Percentiles rank a stretch among this genome's conserved stretches.
Conservation (phyloP, 2,888 invertebrate species). For the Pseudanteris insignis region DNA sequence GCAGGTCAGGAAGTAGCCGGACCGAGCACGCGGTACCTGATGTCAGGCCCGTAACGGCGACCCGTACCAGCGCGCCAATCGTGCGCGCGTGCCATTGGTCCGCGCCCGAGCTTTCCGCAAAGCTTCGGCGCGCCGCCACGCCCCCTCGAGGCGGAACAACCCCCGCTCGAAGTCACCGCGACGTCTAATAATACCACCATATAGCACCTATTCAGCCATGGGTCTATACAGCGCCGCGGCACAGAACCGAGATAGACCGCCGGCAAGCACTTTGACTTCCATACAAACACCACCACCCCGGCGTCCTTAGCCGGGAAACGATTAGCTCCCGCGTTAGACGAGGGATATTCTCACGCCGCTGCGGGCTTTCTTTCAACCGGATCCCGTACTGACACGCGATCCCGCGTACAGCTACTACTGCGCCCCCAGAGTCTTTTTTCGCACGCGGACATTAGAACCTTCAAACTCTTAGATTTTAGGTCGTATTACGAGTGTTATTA, state of each 20-base stretch:
- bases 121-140: slow-evolving; percentile 51
- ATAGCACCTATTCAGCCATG: slow-evolving; percentile 63
- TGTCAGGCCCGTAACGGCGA: slow-evolving; percentile 27
- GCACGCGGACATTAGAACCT: no score
- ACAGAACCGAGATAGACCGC: slow-evolving; percentile 52
- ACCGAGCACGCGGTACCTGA: slow-evolving; percentile 40
- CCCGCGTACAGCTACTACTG: slow-evolving; percentile 11
- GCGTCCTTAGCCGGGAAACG: slow-evolving; percentile 25
- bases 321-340: no score
- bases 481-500: no score
- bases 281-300: slow-evolving; percentile 24
- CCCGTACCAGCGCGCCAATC: no score
- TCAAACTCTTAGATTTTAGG: no score
- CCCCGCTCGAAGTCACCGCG: slow-evolving; percentile 49
- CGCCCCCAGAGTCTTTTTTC: no score
- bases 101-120: slow-evolving; percentile 49
- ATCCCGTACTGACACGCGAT: slow-evolving; percentile 14
- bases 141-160: slow-evolving; percentile 55
- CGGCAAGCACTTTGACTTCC: slow-evolving; percentile 42
- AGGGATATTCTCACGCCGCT: slow-evolving; percentile 10
- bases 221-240: slow-evolving; percentile 52
- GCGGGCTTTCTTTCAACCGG: slow-evolving; percentile 4
- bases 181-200: slow-evolving; percentile 62
- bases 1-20: slow-evolving; percentile 32
- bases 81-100: slow-evolving; percentile 49